phyloP scores from a whole-genome alignment of 2,797 vertebrate genomes.

The Enteromius unitaeniatus region DNA sequence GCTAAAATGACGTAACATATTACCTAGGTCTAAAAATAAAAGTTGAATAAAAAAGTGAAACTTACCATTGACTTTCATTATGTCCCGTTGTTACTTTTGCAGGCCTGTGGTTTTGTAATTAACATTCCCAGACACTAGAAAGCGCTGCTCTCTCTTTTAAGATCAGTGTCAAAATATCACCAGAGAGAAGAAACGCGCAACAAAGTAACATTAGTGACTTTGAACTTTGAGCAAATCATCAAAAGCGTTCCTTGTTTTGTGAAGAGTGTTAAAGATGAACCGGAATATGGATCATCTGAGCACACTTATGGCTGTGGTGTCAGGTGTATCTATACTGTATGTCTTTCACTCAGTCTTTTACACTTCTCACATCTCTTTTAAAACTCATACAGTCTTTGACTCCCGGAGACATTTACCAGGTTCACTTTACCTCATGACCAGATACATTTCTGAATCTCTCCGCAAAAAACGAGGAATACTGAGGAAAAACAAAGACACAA shows the following conservation, averaged over 20 bases:
- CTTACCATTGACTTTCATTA: background rate
- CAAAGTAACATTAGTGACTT: background rate
- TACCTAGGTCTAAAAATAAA: too few species aligned
- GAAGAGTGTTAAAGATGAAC: background rate
- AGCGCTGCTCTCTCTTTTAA: background rate
- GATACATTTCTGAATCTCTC: conserved; percentile 53
- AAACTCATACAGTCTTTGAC: conserved; percentile 53
- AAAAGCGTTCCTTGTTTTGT: background rate
- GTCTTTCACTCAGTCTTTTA: conserved; percentile 66
- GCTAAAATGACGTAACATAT: too few species aligned
- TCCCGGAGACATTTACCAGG: conserved; percentile 60
- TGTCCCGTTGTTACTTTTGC: background rate
- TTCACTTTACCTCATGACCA: conserved; percentile 63
- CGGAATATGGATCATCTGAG: background rate
- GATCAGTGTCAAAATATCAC: background rate
- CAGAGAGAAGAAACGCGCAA: conserved; percentile 13
- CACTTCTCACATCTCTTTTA: conserved; percentile 59
- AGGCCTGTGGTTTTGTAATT: background rate
- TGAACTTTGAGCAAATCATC: background rate
- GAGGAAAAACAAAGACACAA: background rate
- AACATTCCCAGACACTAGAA: background rate
- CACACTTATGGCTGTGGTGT: background rate
- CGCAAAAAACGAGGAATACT: conserved; percentile 55
- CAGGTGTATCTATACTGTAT: conserved; percentile 48
- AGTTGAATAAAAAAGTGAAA: background rate